These are phyloP conservation scores for Cochlearius cochlearius DNA, from an alignment of 2,113 vertebrate genomes.

Conservation along the genomic window DNA sequence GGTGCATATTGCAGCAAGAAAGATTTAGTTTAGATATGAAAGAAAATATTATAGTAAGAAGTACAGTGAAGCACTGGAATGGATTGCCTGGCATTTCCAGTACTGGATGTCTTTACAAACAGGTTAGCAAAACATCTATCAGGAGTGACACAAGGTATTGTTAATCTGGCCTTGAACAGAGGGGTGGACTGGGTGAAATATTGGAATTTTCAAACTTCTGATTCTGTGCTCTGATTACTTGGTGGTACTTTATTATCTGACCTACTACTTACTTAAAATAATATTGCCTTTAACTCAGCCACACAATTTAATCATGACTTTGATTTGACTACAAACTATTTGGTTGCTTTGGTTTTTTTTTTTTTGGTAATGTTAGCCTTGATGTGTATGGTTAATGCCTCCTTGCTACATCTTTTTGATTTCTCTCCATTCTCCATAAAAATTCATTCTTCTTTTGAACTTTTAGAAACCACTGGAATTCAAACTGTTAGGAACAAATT, in stretches of 20 bases:
- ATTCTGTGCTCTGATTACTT: not conserved
- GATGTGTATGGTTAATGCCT: not conserved
- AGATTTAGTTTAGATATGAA: conserved; percentile 20
- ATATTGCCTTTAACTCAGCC: not conserved
- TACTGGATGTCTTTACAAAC: not conserved
- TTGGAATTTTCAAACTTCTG: not conserved
- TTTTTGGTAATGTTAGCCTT: not conserved
- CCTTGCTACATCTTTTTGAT: not conserved
- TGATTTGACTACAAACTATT: not conserved
- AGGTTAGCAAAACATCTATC: not conserved
- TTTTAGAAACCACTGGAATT: not conserved
- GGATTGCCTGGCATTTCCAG: not conserved
- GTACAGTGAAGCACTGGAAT: not conserved
- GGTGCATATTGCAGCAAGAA: conserved; percentile 7
- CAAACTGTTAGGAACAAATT: not conserved
- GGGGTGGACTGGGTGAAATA: not conserved
- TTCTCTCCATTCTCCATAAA: not conserved
- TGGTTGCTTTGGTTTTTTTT: not conserved
- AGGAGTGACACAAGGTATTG: not conserved
- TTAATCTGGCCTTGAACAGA: not conserved
- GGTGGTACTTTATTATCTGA: not conserved
- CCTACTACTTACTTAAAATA: not conserved
- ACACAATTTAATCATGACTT: not conserved
- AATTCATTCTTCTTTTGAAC: not conserved
- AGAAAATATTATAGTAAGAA: not conserved